Conservation (phyloP, 1,140 invertebrate genomes). For the Cataglyphis hispanica region DNA sequence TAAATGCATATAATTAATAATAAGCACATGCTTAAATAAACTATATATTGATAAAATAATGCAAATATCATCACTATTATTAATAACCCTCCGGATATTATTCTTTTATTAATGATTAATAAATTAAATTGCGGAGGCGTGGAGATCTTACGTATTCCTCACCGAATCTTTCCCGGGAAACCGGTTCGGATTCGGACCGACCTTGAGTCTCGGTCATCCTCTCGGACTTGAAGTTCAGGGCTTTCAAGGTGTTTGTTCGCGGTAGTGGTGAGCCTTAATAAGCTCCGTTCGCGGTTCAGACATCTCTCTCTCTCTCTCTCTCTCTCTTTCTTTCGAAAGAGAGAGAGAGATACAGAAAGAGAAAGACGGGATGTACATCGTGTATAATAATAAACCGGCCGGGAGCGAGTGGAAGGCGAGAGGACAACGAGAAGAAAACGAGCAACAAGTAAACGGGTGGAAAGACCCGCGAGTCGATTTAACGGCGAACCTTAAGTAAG, state of each 20-base stretch:
- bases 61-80: background rate
- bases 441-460: slow-evolving; percentile 1
- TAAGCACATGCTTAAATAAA: background rate
- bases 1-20: too few relatives aligned
- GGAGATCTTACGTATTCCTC: slow-evolving; percentile 69
- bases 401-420: slow-evolving; percentile 25
- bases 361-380: slow-evolving; percentile 21
- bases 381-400: slow-evolving; percentile 72
- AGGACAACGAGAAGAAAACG: slow-evolving; percentile 57
- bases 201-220: slow-evolving; percentile 72
- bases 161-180: slow-evolving; percentile 72
- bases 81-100: background rate
- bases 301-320: background rate
- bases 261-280: slow-evolving; percentile 65
- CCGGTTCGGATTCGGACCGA: slow-evolving; percentile 74
- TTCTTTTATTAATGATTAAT: slow-evolving; percentile 26
- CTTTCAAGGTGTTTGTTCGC: slow-evolving; percentile 63
- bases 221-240: slow-evolving; percentile 73
- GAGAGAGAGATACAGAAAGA: background rate
- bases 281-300: slow-evolving; percentile 52
- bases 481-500: slow-evolving; percentile 69
- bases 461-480: slow-evolving; percentile 52
- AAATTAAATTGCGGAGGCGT: slow-evolving; percentile 62
- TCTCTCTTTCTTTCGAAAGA: too few relatives aligned
- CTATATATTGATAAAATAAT: background rate